Conservation (phyloP, 2,888 invertebrate genomes). For the Agonopterix subpropinquella region DNA sequence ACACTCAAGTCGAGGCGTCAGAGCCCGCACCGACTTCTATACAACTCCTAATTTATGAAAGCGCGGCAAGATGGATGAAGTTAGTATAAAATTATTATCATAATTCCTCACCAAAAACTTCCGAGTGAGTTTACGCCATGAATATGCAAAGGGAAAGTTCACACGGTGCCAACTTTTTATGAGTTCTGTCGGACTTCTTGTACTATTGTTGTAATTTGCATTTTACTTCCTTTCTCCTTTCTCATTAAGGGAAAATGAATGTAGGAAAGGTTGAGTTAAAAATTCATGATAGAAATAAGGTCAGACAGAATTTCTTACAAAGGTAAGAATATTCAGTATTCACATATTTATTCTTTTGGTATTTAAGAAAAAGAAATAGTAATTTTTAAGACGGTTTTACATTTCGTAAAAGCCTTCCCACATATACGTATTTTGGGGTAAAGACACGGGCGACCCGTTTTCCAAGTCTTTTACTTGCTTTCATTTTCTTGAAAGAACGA, state of each 20-base stretch:
- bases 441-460: conserved; percentile 19
- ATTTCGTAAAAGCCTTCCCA: conserved; percentile 22
- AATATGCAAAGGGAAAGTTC: conserved; percentile 70
- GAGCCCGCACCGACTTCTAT: conserved; percentile 31
- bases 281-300: no score
- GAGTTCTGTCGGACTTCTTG: conserved; percentile 53
- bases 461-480: conserved; percentile 18
- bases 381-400: conserved; percentile 6
- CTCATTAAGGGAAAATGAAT: conserved; percentile 7
- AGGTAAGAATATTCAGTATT: no score
- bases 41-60: conserved; percentile 48
- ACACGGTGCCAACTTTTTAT: conserved; percentile 60
- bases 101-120: conserved; percentile 72
- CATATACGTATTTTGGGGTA: conserved; percentile 18
- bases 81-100: conserved; percentile 69
- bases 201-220: conserved; percentile 56
- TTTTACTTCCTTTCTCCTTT: conserved; percentile 25
- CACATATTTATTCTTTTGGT: no score
- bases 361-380: no score
- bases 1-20: conserved; percentile 26
- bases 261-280: not conserved
- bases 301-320: no score
- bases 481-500: conserved; percentile 21
- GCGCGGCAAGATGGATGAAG: conserved; percentile 56
- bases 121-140: conserved; percentile 62